Evolutionary conservation across 2,797 vertebrate genomes (phyloP).

Genomic region (Cheirogaleus major): DNA sequence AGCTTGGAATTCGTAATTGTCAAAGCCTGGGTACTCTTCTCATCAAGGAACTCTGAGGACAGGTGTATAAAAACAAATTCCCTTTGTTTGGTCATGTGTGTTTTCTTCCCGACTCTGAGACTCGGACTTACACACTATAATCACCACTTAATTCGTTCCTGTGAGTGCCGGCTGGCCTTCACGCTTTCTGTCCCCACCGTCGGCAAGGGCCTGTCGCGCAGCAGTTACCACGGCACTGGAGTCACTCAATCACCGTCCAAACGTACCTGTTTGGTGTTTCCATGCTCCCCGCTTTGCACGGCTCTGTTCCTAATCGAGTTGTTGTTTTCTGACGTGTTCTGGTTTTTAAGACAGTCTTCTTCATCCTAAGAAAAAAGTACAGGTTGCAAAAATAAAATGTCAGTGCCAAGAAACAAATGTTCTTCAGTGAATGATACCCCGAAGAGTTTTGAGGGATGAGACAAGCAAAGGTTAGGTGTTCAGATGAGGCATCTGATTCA

Average conservation of each 20-base stretch:
- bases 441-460: not conserved
- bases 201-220: no score
- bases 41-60: not conserved
- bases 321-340: not conserved
- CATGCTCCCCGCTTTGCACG: conserved; percentile 3
- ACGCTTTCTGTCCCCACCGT: not conserved
- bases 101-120: not conserved
- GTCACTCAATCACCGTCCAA: fast-evolving
- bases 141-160: not conserved
- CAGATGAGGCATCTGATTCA: not conserved
- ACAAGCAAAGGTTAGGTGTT: not conserved
- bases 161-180: not conserved
- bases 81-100: not conserved
- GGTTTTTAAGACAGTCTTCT: conserved; percentile 11
- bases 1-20: not conserved
- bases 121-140: not conserved
- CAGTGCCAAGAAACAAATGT: not conserved
- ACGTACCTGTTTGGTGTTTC: conserved; percentile 61
- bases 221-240: not conserved
- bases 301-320: conserved; percentile 30
- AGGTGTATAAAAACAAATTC: not conserved
- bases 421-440: not conserved
- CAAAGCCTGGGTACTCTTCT: not conserved
- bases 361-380: not conserved
- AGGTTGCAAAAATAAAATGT: conserved; percentile 29